These are phyloP conservation scores for Brachypterus glaber DNA, from an alignment of 2,888 invertebrate species.

Conservation along the genomic window DNA sequence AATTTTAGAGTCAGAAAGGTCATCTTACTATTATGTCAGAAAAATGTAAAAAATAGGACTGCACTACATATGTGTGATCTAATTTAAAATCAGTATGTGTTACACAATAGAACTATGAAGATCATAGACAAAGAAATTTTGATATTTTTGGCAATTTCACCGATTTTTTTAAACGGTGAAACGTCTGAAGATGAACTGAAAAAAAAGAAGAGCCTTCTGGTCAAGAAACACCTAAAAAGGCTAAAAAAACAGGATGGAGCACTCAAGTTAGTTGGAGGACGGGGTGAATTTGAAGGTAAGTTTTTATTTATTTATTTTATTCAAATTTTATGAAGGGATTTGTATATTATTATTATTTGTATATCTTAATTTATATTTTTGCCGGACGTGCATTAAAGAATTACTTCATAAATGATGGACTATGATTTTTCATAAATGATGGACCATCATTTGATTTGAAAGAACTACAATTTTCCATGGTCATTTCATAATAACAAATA, in stretches of 20 bases:
- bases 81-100: too few species aligned
- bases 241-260: constrained; percentile 65
- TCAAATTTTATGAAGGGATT: not conserved
- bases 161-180: constrained; percentile 7
- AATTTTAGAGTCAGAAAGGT: constrained; percentile 22
- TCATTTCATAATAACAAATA: too few species aligned
- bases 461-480: too few species aligned
- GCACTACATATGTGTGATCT: constrained; percentile 20
- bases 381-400: too few species aligned
- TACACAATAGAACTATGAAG: too few species aligned
- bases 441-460: too few species aligned
- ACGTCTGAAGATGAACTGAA: constrained; percentile 19
- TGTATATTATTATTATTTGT: constrained; percentile 4
- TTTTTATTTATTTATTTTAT: constrained; percentile 3
- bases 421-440: too few species aligned
- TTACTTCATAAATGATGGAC: too few species aligned
- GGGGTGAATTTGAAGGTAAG: constrained; percentile 63
- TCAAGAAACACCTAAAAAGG: constrained; percentile 60
- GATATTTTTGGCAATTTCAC: not conserved
- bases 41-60: constrained; percentile 18
- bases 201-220: constrained; percentile 46
- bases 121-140: too few species aligned
- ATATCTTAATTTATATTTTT: too few species aligned
- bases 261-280: constrained; percentile 61
- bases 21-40: constrained; percentile 24